Evolutionary conservation across 2,113 vertebrate genomes (phyloP), one percentile per base, ranked within the genome.

Genomic region (Jacana jacana): DNA sequence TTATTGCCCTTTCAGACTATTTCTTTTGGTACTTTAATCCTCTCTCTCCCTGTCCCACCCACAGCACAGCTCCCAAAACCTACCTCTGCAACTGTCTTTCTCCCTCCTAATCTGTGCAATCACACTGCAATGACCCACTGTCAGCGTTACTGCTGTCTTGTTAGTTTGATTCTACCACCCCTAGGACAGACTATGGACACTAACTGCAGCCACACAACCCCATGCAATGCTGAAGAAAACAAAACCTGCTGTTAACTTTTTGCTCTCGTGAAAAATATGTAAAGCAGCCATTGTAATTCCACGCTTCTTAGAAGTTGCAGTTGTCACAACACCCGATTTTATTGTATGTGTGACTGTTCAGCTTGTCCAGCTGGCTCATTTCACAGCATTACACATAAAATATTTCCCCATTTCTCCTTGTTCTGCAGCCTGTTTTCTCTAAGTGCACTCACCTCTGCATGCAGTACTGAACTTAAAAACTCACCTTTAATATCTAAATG

Each of bases 131-230:
- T 17, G n/a, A 51, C 28, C 17, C 17, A 55, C 13, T 40, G 63
- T 18, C 31, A 48, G 44, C 33, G 58, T 18, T 13, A 58, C 25
- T 22, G n/a, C 20, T 13, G 12, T 25, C 33, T 19, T 44, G 10
- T 27, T 58, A 63, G 63, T 24, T 17, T 37, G 37, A 58, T 19
- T 33, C 24, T 0, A 1, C 2, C 1, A 2, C 52, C 63, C 46
- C 71, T 30, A 17, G 2, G 4, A 79, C 2, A 63, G 18, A 37
- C 42, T 49, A 11, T 1, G 10, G n/a, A 42, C 40, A 65, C 12
- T 13, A 58, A 60, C 42, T 65, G 27, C 37, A 77, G 42, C n/a
- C 44, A 64, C 33, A 30, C 28, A 55, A 46, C 18, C 22, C 23
- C 4, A 6, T 2, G 24, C 24, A n/a, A 35, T 46, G n/a, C 22